Conservation (phyloP, 2,888 invertebrate species). For the Ochropleura plecta region DNA sequence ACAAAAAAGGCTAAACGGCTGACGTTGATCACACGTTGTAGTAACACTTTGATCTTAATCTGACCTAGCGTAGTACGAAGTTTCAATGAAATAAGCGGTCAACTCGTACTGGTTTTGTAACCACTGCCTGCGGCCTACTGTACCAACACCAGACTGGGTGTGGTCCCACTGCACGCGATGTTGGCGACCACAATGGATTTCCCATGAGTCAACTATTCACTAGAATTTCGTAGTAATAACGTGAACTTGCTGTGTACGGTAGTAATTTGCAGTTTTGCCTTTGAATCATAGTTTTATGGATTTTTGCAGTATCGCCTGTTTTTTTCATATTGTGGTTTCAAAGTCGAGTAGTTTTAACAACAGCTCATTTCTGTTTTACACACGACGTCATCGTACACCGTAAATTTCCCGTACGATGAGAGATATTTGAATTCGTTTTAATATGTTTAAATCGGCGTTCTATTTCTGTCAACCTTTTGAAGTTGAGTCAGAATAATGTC, state of each 20-base stretch:
- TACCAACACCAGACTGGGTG: slow-evolving; percentile 50
- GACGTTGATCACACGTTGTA: not conserved
- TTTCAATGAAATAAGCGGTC: not conserved
- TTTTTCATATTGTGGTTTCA: not conserved
- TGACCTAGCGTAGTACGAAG: no score
- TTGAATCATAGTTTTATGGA: slow-evolving; percentile 34
- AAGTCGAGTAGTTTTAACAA: not conserved
- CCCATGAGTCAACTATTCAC: slow-evolving; percentile 64
- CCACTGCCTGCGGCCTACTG: not conserved
- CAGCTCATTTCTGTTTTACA: not conserved
- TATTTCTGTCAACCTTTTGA: not conserved
- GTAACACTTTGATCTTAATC: not conserved
- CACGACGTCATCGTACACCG: no score
- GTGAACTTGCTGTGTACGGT: slow-evolving; percentile 3
- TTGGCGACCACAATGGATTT: slow-evolving; percentile 48
- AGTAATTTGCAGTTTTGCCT: slow-evolving; percentile 32
- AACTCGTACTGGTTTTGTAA: not conserved
- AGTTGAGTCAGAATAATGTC: not conserved
- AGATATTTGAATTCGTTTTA: not conserved
- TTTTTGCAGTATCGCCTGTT: slow-evolving; percentile 14
- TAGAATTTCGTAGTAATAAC: slow-evolving; percentile 44
- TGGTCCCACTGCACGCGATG: slow-evolving; percentile 56
- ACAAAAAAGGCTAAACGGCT: slow-evolving; percentile 39
- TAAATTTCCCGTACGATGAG: no score
- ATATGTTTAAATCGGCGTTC: not conserved